These are phyloP conservation scores for Paralichthys olivaceus DNA, from an alignment of 2,113 vertebrate genomes.

Conservation along the genomic window DNA sequence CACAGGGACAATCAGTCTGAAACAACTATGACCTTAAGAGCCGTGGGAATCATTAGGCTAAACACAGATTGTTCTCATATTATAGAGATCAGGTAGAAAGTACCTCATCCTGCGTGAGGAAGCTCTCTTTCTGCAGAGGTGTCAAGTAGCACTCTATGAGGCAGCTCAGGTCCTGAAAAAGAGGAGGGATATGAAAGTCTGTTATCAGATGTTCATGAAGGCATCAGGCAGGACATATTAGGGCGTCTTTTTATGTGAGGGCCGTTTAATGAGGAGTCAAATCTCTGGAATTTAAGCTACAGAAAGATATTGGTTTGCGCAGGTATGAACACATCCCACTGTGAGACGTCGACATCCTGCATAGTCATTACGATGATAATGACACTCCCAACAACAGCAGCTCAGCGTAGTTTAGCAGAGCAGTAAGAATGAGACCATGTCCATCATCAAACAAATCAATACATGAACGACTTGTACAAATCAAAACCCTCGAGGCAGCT, in stretches of 20 bases:
- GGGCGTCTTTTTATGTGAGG: not conserved
- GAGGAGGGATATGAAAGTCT: not conserved
- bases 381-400: not conserved
- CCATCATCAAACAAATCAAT: not conserved
- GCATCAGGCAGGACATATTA: not conserved
- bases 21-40: not conserved
- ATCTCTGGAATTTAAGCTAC: not conserved
- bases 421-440: not conserved
- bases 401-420: too few relatives aligned
- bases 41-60: too few relatives aligned
- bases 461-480: not conserved
- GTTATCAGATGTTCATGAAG: not conserved
- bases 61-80: too few relatives aligned
- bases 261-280: not conserved
- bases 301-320: not conserved
- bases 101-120: slow-evolving; percentile 99
- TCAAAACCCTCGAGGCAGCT: not conserved
- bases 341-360: not conserved
- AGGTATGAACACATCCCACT: slow-evolving; percentile 9
- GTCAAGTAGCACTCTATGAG: slow-evolving; percentile 95
- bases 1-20: not conserved
- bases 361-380: not conserved
- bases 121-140: slow-evolving; percentile 93
- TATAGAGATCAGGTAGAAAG: not conserved
- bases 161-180: slow-evolving; percentile 90